These are phyloP conservation scores for Spinibarbus caldwelli DNA, from an alignment of 2,797 vertebrate genomes.

Conservation along the genomic window DNA sequence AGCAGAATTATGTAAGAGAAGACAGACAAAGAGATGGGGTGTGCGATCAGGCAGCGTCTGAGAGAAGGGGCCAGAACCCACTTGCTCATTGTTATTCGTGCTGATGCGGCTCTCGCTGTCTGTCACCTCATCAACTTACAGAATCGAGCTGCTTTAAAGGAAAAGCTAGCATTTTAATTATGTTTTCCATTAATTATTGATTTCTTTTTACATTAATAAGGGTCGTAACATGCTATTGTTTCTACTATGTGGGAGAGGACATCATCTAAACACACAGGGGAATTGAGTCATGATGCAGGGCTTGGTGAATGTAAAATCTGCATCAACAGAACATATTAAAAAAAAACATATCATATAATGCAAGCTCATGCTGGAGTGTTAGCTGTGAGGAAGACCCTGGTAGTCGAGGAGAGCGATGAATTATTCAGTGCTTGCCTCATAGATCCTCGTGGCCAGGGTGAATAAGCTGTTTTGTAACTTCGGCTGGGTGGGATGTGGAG, in stretches of 20 bases:
- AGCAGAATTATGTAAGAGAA: constrained; percentile 57
- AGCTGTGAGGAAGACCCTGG: constrained; percentile 31
- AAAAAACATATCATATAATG: not conserved
- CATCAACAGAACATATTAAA: constrained; percentile 4
- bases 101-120: constrained; percentile 34
- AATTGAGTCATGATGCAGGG: constrained; percentile 38
- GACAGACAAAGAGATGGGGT: constrained; percentile 28
- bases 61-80: constrained; percentile 51
- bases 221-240: not conserved
- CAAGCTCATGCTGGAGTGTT: constrained; percentile 10
- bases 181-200: not conserved
- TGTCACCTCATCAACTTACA: not conserved
- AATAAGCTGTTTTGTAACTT: constrained; percentile 32
- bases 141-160: not conserved
- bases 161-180: not conserved
- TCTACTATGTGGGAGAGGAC: not conserved
- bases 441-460: not conserved
- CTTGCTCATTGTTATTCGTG: constrained; percentile 41
- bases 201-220: constrained; percentile 6
- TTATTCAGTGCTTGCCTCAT: constrained; percentile 13
- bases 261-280: constrained; percentile 19
- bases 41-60: not conserved
- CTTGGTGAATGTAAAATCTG: not conserved
- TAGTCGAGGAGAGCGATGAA: constrained; percentile 18
- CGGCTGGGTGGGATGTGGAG: not conserved